Evolutionary conservation across 2,113 vertebrate species (phyloP).

Genomic region (Xiphophorus maculatus): DNA sequence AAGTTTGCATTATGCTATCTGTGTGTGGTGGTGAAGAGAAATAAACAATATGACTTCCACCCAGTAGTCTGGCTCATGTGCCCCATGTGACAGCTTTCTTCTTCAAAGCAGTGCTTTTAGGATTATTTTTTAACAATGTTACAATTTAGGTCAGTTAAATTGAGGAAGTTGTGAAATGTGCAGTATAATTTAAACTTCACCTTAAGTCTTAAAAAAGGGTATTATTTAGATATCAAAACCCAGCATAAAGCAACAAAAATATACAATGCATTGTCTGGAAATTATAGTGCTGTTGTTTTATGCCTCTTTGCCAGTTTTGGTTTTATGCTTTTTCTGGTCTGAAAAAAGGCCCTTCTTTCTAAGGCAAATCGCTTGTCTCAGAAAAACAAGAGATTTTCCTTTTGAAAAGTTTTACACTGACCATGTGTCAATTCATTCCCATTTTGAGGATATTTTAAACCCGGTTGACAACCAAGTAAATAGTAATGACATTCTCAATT

Average conservation of each 20-base stretch:
- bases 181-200: background rate
- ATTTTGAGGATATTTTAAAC: background rate
- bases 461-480: background rate
- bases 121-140: background rate
- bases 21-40: background rate
- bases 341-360: background rate
- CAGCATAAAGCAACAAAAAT: background rate
- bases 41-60: too few species aligned
- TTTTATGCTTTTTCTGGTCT: background rate
- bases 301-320: background rate
- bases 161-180: background rate
- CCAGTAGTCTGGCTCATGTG: too few species aligned
- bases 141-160: too few species aligned
- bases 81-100: too few species aligned
- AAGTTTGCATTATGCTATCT: background rate
- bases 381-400: too few species aligned
- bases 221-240: background rate
- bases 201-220: background rate
- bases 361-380: too few species aligned
- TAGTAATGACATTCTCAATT: background rate
- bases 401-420: background rate
- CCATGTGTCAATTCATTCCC: background rate
- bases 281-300: background rate
- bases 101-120: background rate
- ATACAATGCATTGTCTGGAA: background rate